Evolutionary conservation across 2,797 vertebrate genomes (phyloP).

Genomic region (Nannoperca obscura): DNA sequence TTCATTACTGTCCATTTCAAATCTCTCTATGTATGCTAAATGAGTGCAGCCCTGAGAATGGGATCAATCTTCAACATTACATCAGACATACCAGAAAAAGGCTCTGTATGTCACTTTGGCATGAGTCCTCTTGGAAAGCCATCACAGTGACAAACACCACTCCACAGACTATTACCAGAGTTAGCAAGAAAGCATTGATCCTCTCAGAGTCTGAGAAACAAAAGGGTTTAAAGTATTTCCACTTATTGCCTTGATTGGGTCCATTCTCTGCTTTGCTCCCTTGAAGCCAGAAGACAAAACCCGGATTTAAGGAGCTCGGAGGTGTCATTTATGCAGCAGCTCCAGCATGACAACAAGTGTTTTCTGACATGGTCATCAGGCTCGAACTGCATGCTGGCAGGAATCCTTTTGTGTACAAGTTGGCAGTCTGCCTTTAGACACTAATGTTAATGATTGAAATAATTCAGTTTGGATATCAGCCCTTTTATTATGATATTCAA

Average conservation of each 20-base stretch:
- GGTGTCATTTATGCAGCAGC: slow-evolving; percentile 46
- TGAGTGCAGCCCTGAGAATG: slow-evolving; percentile 19
- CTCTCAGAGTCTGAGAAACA: slow-evolving; percentile 32
- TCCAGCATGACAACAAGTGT: slow-evolving; percentile 40
- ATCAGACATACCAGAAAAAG: slow-evolving; percentile 43
- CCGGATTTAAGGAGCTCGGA: slow-evolving; percentile 12
- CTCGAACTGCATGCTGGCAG: slow-evolving; percentile 8
- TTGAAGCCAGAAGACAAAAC: slow-evolving; percentile 6
- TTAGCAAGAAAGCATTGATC: slow-evolving; percentile 12
- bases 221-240: slow-evolving; percentile 42
- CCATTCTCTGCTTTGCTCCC: slow-evolving; percentile 32
- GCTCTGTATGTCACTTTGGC: slow-evolving; percentile 41
- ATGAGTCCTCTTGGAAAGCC: slow-evolving; percentile 22
- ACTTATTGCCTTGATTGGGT: slow-evolving; percentile 47
- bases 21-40: slow-evolving; percentile 25
- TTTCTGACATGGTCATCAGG: slow-evolving; percentile 30
- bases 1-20: slow-evolving; percentile 20
- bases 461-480: background rate
- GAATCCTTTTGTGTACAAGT: slow-evolving; percentile 16
- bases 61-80: slow-evolving; percentile 34
- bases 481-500: background rate
- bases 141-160: slow-evolving; percentile 41
- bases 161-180: slow-evolving; percentile 32
- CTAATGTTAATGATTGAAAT: slow-evolving; percentile 38
- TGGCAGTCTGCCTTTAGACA: slow-evolving; percentile 23